These are phyloP conservation scores for Quadroppia sp. DNA, from an alignment of 2,888 invertebrate genomes.

Conservation along the genomic window DNA sequence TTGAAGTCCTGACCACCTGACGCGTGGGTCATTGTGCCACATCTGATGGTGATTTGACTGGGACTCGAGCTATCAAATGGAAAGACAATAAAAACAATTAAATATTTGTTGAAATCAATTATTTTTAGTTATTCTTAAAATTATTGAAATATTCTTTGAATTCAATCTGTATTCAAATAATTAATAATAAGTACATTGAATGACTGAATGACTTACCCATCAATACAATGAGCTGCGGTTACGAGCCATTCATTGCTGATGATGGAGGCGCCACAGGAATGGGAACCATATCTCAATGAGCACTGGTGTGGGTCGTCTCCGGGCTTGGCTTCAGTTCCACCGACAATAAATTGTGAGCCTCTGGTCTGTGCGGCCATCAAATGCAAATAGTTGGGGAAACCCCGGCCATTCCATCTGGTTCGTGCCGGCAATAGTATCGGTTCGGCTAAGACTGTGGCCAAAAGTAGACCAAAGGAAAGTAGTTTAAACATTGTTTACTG, in stretches of 20 bases:
- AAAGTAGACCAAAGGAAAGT: background rate
- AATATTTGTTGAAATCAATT: no score
- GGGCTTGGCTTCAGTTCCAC: background rate
- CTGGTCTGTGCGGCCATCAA: no score
- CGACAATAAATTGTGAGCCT: no score
- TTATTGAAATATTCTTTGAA: background rate
- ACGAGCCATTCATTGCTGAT: slow-evolving; percentile 10
- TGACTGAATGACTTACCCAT: slow-evolving; percentile 1
- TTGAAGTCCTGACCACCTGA: background rate
- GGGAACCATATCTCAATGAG: background rate
- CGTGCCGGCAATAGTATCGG: background rate
- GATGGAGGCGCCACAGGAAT: slow-evolving; percentile 30
- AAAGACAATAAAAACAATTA: no score
- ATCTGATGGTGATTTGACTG: background rate
- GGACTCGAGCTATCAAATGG: background rate
- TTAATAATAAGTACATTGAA: background rate
- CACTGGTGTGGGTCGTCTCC: slow-evolving; percentile 14
- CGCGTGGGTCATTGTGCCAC: background rate
- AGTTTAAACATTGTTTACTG: background rate
- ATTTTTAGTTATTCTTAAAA: background rate
- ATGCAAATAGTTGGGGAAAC: no score
- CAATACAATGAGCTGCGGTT: slow-evolving; percentile 35
- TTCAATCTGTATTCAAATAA: background rate
- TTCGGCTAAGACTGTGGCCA: background rate
- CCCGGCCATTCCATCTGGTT: background rate